Evolutionary conservation across 2,113 vertebrate genomes (phyloP).

Genomic region (Nyctereutes procyonoides): DNA sequence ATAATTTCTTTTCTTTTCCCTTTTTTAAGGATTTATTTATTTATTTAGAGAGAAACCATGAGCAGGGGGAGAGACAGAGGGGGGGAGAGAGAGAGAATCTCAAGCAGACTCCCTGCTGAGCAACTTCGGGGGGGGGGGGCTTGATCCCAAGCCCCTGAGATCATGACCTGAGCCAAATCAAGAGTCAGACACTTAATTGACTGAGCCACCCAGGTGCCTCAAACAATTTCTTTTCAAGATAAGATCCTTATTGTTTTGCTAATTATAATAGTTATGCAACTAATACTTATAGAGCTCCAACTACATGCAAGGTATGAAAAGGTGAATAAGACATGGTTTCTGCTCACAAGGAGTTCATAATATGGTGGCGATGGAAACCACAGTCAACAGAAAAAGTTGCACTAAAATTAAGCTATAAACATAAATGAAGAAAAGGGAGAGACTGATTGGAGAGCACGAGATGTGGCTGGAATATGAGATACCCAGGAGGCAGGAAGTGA

Average conservation of each 20-base stretch:
- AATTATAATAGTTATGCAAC: not conserved
- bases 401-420: not conserved
- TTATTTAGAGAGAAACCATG: too few relatives aligned
- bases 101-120: too few relatives aligned
- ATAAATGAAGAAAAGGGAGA: not conserved
- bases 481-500: not conserved
- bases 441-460: not conserved
- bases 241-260: not conserved
- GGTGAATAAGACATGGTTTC: not conserved
- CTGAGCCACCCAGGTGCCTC: not conserved
- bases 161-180: not conserved
- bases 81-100: too few relatives aligned
- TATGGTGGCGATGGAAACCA: not conserved
- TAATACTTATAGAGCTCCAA: not conserved
- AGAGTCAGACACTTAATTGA: not conserved
- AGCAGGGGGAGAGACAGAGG: too few relatives aligned
- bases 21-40: too few relatives aligned
- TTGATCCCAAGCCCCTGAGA: not conserved
- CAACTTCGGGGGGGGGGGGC: too few relatives aligned
- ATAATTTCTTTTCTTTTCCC: not conserved
- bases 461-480: not conserved
- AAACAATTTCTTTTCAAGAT: conserved; percentile 16
- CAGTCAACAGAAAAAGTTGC: not conserved
- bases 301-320: not conserved
- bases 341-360: not conserved